Evolutionary conservation across 2,888 invertebrate genomes (phyloP), one percentile per base, ranked within the genome.

Genomic region (Thera britannica): DNA sequence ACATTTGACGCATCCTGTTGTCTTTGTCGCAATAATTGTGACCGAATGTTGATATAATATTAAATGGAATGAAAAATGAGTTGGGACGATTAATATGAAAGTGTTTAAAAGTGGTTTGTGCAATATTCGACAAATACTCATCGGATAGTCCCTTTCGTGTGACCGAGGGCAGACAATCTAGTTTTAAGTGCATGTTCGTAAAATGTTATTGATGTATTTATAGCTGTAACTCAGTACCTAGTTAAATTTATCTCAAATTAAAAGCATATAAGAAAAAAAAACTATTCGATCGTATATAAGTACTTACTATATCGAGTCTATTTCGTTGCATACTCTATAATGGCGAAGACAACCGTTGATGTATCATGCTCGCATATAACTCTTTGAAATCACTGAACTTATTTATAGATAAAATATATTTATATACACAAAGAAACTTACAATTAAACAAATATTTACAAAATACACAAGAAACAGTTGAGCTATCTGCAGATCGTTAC

Each of bases 51-150:
- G 70, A 70, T 61, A 70, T 69, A 72, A 54, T 67, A 74, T 71
- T 74, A 65, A 68, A 73, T 68, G 61, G 75, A 67, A 75, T 73
- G 67, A 65, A 73, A 76, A 57, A 66, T 57, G 38, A 77, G 44
- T 74, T 75, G 64, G 23, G 65, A 76, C 77, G 73, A 76, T 78
- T 77, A 72, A 78, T 68, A 64, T 11, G 49, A 67, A 67, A 59
- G 59, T 77, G 65, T 75, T 68, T 68, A 69, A 63, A 69, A 69
- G 73, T 82, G 74, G 84, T 83, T 83, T 87, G 92, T 93, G 92
- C 92, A 93, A 92, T 93, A 92, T 90, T 90, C 84, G 88, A 89
- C 88, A 92, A 70, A 92, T 93, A 92, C 92, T 93, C 92, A 90
- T 87, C 79, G 83, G 81, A 80, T 90, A 90, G 90, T 89, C 87